Evolutionary conservation across 2,888 invertebrate species (phyloP).

Genomic region (Buathra laborator): DNA sequence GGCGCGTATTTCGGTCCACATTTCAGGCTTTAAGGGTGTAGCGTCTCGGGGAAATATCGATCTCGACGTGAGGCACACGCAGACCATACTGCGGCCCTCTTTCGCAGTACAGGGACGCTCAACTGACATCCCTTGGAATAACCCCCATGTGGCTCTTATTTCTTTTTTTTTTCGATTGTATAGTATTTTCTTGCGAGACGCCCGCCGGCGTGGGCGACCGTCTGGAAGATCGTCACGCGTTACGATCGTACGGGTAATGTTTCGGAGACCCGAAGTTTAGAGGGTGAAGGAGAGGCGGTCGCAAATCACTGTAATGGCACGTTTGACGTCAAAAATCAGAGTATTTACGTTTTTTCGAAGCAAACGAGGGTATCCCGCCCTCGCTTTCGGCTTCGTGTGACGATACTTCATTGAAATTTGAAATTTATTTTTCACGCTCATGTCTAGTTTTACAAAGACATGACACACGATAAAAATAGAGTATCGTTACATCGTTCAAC

Average conservation of each 20-base stretch:
- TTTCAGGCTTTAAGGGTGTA: constrained; percentile 75
- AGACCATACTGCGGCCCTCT: constrained; percentile 72
- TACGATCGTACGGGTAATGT: background rate
- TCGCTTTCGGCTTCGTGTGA: background rate
- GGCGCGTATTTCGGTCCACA: constrained; percentile 17
- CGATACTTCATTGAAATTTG: background rate
- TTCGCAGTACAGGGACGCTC: constrained; percentile 80
- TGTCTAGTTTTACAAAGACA: background rate
- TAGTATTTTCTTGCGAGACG: background rate
- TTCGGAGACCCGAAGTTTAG: background rate
- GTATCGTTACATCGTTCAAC: no score
- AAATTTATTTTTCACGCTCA: background rate
- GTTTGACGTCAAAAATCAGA: background rate
- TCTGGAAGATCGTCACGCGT: background rate
- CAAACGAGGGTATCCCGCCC: background rate
- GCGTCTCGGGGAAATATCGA: constrained; percentile 78
- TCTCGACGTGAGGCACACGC: constrained; percentile 75
- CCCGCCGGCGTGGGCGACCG: background rate
- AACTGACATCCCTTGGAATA: constrained; percentile 61
- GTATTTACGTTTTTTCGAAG: background rate
- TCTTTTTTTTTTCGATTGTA: background rate
- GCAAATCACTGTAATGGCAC: constrained; percentile 1
- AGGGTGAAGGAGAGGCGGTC: background rate
- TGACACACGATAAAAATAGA: background rate
- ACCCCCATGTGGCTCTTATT: background rate